Percentiles rank a stretch among this genome's conserved stretches.
phyloP scores from a whole-genome alignment of 2,113 vertebrate genomes.

The Cyprinodon brontotheroides region DNA sequence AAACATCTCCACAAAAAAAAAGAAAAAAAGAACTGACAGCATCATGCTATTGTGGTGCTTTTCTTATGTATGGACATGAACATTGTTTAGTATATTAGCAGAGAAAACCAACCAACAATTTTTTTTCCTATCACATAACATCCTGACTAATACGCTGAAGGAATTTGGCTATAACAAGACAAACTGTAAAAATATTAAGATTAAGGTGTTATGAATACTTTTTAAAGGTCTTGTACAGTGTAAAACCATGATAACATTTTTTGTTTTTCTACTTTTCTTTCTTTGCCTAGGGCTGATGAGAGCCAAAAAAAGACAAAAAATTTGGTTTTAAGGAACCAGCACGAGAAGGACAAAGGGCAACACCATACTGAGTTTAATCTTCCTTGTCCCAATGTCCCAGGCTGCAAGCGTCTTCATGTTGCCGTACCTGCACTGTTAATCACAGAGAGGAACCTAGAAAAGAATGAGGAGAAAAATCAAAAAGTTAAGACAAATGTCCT shows the following conservation, averaged over 20 bases:
- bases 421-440: conserved; percentile 10
- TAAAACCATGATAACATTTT: background rate
- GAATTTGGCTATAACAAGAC: background rate
- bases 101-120: too few species aligned
- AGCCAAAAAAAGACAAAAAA: conserved; percentile 30
- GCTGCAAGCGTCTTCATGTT: conserved; percentile 12
- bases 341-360: conserved; percentile 23
- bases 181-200: background rate
- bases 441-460: conserved; percentile 12
- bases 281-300: conserved; percentile 34
- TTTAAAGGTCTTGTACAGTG: background rate
- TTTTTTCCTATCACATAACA: too few species aligned
- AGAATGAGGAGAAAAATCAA: background rate
- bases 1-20: too few species aligned
- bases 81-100: too few species aligned
- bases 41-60: too few species aligned
- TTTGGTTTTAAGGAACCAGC: conserved; percentile 14
- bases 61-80: too few species aligned
- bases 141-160: too few species aligned
- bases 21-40: too few species aligned
- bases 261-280: conserved; percentile 1
- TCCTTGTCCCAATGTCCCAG: conserved; percentile 29
- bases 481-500: conserved; percentile 13
- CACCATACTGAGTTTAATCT: conserved; percentile 18
- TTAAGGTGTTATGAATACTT: background rate